Evolutionary conservation across 2,888 invertebrate species (phyloP), one percentile per base, ranked within the genome.

Genomic region (Tholera decimalis): DNA sequence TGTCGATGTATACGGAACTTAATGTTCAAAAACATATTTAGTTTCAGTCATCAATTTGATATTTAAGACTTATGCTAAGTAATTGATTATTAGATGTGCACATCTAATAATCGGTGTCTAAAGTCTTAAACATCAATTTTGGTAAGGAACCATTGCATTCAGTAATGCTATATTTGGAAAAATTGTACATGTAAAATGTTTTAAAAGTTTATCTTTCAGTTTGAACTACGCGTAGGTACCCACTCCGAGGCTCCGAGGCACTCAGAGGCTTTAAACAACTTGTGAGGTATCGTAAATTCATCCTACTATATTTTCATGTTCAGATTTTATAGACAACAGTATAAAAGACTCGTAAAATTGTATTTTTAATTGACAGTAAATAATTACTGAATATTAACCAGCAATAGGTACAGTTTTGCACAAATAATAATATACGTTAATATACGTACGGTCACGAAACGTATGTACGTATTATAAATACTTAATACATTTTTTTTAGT

Each of bases 311-410:
- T 43, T 68, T 37, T 30, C 11, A 28, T 53, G 24, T n/a, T 26
- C 7, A 33, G 1, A 0, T 46, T 69, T 39, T 46, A 44, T 37
- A 59, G 30, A 46, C 9, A 58, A 44, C 20, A 37, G 20, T 33
- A 44, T 55, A 59, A 58, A 58, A 20, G 7, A 20, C 28, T 26
- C 24, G 44, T 44, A 20, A 37, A 60, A 13, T 43, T 26, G 18
- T 33, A 24, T 61, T 60, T 62, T 41, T 41, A 37, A 65, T 49
- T 2, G 26, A 67, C 24, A n/a, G 11, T 41, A 18, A 67, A 55
- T 35, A 35, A 33, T 18, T 35, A 1, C 9, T 18, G 26, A 43
- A 5, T 6, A 15, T 2, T 15, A n/a, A 62, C 7, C n/a, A 18
- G 39, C 11, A 18, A 22, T 35, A 7, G 1, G n/a, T 11, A 2